Evolutionary conservation across 2,113 vertebrate genomes (phyloP).

Genomic region (Caranx ignobilis): DNA sequence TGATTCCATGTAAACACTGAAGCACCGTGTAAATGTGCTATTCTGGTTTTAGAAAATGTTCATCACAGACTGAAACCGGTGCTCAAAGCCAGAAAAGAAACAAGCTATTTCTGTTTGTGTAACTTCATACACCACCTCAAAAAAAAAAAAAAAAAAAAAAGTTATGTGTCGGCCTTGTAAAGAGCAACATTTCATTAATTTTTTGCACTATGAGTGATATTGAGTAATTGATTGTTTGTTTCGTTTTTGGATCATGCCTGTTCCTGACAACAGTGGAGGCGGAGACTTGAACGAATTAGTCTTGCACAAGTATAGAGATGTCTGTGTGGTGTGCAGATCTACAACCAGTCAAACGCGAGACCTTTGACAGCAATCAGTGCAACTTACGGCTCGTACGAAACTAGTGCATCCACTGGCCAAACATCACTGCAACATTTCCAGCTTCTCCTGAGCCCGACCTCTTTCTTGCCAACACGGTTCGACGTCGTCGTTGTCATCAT

Average conservation of each 20-base stretch:
- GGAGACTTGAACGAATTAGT: background rate
- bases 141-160: too few relatives aligned
- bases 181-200: background rate
- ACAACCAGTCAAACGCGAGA: background rate
- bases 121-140: background rate
- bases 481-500: background rate
- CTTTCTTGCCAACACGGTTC: conserved; percentile 38
- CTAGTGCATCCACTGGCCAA: background rate
- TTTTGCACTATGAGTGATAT: background rate
- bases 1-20: conserved; percentile 26
- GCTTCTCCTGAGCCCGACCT: conserved; percentile 16
- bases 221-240: background rate
- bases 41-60: conserved; percentile 1
- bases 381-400: background rate
- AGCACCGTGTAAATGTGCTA: background rate
- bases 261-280: background rate
- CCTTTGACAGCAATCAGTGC: background rate
- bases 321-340: background rate
- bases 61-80: background rate
- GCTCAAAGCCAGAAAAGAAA: background rate
- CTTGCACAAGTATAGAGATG: background rate
- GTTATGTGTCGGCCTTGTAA: too few relatives aligned
- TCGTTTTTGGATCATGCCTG: background rate
- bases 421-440: background rate
- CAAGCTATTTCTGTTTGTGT: background rate